Evolutionary conservation across 2,888 invertebrate species (phyloP).

Genomic region (Sinopyrophorus schimmeli): DNA sequence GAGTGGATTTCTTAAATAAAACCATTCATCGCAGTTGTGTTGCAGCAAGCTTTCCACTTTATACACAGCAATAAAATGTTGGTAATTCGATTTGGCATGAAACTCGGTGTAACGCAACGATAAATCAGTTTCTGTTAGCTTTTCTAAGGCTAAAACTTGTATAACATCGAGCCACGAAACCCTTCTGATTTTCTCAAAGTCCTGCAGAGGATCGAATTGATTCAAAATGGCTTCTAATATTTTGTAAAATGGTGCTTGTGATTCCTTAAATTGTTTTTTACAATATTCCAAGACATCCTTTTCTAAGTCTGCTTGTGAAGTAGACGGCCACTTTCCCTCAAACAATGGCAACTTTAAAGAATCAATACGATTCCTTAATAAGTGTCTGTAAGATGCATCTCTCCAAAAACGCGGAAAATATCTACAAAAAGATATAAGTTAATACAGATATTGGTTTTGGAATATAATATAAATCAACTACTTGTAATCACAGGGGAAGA

Average conservation of each 20-base stretch:
- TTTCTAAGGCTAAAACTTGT: slow-evolving; percentile 61
- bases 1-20: slow-evolving; percentile 56
- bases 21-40: slow-evolving; percentile 63
- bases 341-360: slow-evolving; percentile 61
- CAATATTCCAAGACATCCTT: slow-evolving; percentile 58
- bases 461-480: slow-evolving; percentile 5
- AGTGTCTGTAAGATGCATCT: slow-evolving; percentile 56
- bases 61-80: slow-evolving; percentile 59
- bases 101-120: slow-evolving; percentile 41
- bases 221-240: slow-evolving; percentile 53
- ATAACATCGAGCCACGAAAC: slow-evolving; percentile 61
- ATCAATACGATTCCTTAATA: slow-evolving; percentile 61
- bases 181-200: slow-evolving; percentile 55
- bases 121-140: slow-evolving; percentile 56
- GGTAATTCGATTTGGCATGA: slow-evolving; percentile 43
- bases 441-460: background rate
- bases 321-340: slow-evolving; percentile 55
- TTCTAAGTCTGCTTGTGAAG: slow-evolving; percentile 55
- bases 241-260: slow-evolving; percentile 58
- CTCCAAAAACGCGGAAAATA: slow-evolving; percentile 68
- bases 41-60: slow-evolving; percentile 59
- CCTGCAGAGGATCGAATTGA: slow-evolving; percentile 51
- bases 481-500: slow-evolving; percentile 65
- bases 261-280: slow-evolving; percentile 57
- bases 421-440: slow-evolving; percentile 43